Evolutionary conservation across 2,797 vertebrate species (phyloP).

Genomic region (Chelidonichthys spinosus): DNA sequence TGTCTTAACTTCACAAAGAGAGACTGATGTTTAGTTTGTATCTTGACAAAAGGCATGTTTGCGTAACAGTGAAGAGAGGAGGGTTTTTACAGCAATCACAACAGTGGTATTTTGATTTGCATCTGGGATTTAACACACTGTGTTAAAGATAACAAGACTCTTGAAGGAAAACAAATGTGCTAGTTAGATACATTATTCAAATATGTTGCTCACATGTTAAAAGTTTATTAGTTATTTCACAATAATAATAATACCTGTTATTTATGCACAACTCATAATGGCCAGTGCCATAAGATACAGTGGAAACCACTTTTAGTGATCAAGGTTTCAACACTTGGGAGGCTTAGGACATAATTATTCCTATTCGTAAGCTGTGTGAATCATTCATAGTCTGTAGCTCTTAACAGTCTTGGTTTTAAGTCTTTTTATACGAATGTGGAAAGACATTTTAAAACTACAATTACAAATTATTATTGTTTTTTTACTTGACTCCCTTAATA

Average conservation of each 20-base stretch:
- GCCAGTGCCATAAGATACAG: neutral
- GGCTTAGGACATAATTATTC: neutral
- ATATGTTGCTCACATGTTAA: neutral
- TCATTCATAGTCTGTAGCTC: neutral
- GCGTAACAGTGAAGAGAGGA: conserved; percentile 35
- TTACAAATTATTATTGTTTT: no score
- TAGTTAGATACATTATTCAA: neutral
- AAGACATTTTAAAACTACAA: no score
- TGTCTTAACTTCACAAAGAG: conserved; percentile 55
- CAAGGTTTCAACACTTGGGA: neutral
- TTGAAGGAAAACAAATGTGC: neutral
- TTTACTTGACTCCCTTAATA: neutral
- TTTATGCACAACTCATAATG: conserved; percentile 2
- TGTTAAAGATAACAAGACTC: neutral
- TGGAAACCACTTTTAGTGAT: neutral
- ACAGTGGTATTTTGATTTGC: conserved; percentile 13
- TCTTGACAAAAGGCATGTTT: conserved; percentile 38
- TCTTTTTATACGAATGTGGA: neutral
- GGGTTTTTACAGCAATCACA: conserved; percentile 31
- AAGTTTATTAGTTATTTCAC: conserved; percentile 13
- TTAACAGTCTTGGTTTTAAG: neutral
- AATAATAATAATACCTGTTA: conserved; percentile 10
- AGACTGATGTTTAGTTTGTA: conserved; percentile 42
- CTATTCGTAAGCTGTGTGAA: neutral
- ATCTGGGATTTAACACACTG: neutral